Base-by-base conservation (phyloP, 30 jellyfish, hydroid and myxozoan genomes). In the Phacellophora camtschatica region DNA sequence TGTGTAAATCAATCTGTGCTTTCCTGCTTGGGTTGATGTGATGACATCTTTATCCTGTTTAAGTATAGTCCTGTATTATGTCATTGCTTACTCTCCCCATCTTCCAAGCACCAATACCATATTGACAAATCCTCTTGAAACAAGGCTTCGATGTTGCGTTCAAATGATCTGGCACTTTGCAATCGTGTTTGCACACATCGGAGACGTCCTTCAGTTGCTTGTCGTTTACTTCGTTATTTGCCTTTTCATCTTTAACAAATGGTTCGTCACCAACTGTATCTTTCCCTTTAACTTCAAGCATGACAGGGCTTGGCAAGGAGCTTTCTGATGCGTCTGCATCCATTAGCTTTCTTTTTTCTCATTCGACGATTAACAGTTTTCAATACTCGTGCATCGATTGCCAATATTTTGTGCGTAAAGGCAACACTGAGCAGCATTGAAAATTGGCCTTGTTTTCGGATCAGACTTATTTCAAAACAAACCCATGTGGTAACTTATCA, bases 61-160 rank as follows among this genome's bases (percentile, higher is more conserved):
- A 78, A 22, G 63, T 65, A 54, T 80, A 64, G 43, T 65, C 92
- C 10, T 43, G 77, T 7, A 83, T 59, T 24, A 77, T 87, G 54
- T 86, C 96, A 18, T 30, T 55, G 19, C 87, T 79, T 1, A 74
- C 84, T 11, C 15, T 74, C 4, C 96, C 96, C 58, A 77, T 58
- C 16, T 81, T 56, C 96, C 96, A 86, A 24, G 96, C 90, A 4
- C 96, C 96, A 0, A 86, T 27, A 48, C 96, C 90, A 25, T 65
- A 66, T 24, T 74, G 75, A 4, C 96, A 84, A 3, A 86, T 66
- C 50, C 86, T 63, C 25, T 57, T 31, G 10, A 86, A 29, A 6
- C 95, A 71, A 1, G 29, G 45, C 76, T 51, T 65, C 28, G 50
- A 46, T 0, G 66, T 27, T n/a, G 29, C 77, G 5, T 36, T 31